Percentiles rank a stretch among this genome's conserved stretches.
These are phyloP conservation scores for Monopterus albus DNA, from an alignment of 2,113 vertebrate species.

Conservation along the genomic window DNA sequence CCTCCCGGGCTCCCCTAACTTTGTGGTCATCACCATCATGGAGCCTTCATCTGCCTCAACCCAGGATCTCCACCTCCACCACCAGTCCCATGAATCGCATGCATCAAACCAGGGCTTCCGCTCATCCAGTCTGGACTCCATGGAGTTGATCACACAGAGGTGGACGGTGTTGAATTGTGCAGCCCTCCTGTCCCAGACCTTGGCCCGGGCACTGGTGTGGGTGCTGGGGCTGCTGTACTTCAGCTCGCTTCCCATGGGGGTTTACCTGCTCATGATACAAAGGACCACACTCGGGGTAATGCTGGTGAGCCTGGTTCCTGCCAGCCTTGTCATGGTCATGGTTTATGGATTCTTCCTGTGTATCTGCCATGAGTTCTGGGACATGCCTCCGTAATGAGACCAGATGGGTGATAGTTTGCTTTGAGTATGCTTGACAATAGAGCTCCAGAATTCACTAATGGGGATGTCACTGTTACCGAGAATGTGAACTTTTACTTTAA, in stretches of 20 bases:
- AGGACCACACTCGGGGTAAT: slow-evolving; percentile 90
- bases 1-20: slow-evolving; percentile 82
- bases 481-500: slow-evolving; percentile 7
- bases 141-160: slow-evolving; percentile 86
- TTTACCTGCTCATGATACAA: slow-evolving; percentile 95
- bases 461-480: slow-evolving; percentile 37
- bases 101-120: slow-evolving; percentile 79
- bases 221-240: slow-evolving; percentile 92
- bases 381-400: slow-evolving; percentile 83
- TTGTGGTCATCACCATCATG: slow-evolving; percentile 95
- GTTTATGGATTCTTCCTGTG: slow-evolving; percentile 95
- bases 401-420: slow-evolving; percentile 30
- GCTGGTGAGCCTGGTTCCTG: slow-evolving; percentile 94
- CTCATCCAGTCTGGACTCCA: slow-evolving; percentile 90
- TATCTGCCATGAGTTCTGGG: slow-evolving; percentile 91
- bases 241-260: slow-evolving; percentile 93
- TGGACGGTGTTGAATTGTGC: slow-evolving; percentile 95
- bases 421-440: slow-evolving; percentile 33
- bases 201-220: slow-evolving; percentile 90
- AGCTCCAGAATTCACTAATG: slow-evolving; percentile 39
- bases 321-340: slow-evolving; percentile 92
- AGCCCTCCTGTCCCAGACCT: slow-evolving; percentile 90
- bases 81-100: slow-evolving; percentile 31
- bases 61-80: slow-evolving; percentile 79
- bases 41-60: slow-evolving; percentile 85